These are phyloP conservation scores for Seira ritae DNA, from an alignment of 2,888 invertebrate genomes.

Conservation along the genomic window DNA sequence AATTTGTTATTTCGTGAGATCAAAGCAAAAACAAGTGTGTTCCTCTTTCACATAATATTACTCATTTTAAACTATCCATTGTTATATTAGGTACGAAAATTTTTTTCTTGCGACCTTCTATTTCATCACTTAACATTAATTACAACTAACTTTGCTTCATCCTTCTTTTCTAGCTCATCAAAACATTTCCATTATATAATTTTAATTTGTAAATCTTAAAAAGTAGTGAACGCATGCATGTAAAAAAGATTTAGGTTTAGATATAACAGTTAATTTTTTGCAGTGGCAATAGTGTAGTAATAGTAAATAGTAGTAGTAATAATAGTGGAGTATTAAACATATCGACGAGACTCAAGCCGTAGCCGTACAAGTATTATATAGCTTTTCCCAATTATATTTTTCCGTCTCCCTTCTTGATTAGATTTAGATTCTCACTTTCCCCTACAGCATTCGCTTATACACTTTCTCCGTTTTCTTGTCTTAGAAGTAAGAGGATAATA, in stretches of 20 bases:
- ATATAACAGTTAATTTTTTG: neutral
- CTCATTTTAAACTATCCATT: too few relatives aligned
- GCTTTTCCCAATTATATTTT: neutral
- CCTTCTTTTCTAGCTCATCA: too few relatives aligned
- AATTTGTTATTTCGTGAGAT: neutral
- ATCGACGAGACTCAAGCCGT: neutral
- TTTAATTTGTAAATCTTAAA: neutral
- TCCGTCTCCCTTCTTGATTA: neutral
- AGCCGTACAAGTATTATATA: too few relatives aligned
- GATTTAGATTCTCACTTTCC: neutral
- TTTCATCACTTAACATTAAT: too few relatives aligned
- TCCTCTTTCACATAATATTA: neutral
- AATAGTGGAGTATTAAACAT: neutral
- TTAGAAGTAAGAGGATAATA: too few relatives aligned
- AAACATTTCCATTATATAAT: too few relatives aligned
- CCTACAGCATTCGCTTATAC: neutral
- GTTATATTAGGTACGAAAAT: neutral
- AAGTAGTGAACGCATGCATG: neutral
- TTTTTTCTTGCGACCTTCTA: too few relatives aligned
- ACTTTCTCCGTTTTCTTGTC: neutral
- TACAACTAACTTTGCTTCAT: too few relatives aligned
- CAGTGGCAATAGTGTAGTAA: neutral
- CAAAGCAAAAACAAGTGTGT: constrained; percentile 8
- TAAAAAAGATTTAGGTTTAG: neutral
- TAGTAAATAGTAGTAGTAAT: neutral